These are phyloP conservation scores for Pseudochaenichthys georgianus DNA, from an alignment of 2,797 vertebrate species.

Conservation along the genomic window DNA sequence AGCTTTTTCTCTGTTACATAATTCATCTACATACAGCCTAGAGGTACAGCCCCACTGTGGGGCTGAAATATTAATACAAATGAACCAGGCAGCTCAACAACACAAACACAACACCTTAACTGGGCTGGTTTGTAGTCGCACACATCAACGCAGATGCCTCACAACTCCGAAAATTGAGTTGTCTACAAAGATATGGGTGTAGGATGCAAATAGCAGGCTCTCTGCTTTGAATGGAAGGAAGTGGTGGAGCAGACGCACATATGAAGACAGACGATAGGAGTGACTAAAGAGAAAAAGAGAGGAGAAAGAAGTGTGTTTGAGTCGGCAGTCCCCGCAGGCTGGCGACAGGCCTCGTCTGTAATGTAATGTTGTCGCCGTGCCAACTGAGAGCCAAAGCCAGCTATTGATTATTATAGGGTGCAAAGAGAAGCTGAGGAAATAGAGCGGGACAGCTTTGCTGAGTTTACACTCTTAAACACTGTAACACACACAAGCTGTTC, in stretches of 20 bases:
- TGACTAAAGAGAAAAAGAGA: conserved; percentile 38
- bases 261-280: conserved; percentile 35
- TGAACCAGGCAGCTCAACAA: conserved; percentile 54
- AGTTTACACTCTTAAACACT: conserved; percentile 66
- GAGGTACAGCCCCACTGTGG: conserved; percentile 59
- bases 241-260: conserved; percentile 7
- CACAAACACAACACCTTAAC: conserved; percentile 55
- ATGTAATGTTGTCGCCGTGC: conserved; percentile 69
- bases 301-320: conserved; percentile 49
- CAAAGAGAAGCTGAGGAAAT: conserved; percentile 71
- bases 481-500: conserved; percentile 20
- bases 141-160: conserved; percentile 9
- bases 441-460: conserved; percentile 73
- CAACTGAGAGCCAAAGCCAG: conserved; percentile 55
- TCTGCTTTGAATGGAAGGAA: conserved; percentile 40
- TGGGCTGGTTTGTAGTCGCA: conserved; percentile 31
- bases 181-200: conserved; percentile 7
- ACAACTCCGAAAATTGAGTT: conserved; percentile 9
- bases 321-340: conserved; percentile 58
- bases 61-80: conserved; percentile 79
- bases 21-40: conserved; percentile 63
- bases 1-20: conserved; percentile 65
- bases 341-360: conserved; percentile 72
- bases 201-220: conserved; percentile 45
- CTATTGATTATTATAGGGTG: conserved; percentile 69